Evolutionary conservation across 2,797 vertebrate species (phyloP).

Genomic region (Coreius guichenoti): DNA sequence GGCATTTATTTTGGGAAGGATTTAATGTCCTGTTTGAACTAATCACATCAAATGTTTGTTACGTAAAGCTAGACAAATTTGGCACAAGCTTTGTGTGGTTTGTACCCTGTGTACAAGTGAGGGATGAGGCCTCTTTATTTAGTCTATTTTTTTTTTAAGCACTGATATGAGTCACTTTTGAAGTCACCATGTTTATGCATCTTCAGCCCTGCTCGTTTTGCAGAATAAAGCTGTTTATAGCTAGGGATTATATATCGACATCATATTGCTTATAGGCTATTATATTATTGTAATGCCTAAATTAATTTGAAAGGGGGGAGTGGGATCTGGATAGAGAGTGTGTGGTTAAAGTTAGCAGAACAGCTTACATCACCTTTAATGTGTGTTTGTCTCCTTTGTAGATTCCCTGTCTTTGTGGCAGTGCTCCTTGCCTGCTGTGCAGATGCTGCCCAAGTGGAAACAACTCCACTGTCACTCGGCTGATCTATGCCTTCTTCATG

Average conservation of each 20-base stretch:
- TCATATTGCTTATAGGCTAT: neutral
- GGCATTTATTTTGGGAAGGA: conserved; percentile 31
- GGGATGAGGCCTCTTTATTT: neutral
- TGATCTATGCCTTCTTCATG: conserved; percentile 93
- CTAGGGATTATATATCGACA: neutral
- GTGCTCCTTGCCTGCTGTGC: conserved; percentile 94
- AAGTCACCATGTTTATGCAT: neutral
- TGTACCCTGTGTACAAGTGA: neutral
- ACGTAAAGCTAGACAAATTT: conserved; percentile 11
- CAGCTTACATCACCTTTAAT: neutral
- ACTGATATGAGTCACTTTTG: neutral
- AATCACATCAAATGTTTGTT: conserved; percentile 12
- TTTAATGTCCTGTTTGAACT: conserved; percentile 16
- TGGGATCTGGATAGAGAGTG: neutral
- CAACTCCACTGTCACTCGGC: conserved; percentile 94
- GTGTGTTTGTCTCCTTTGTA: conserved; percentile 60
- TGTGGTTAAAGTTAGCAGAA: neutral
- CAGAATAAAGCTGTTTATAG: neutral
- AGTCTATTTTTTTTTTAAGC: neutral
- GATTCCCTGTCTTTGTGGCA: conserved; percentile 97
- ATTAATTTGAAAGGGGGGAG: neutral
- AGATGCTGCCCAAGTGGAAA: conserved; percentile 97
- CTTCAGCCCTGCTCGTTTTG: neutral
- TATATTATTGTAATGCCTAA: neutral
- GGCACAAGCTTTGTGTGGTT: neutral